phyloP scores from a whole-genome alignment of 1,140 invertebrate species.

The Zaprionus ornatus region DNA sequence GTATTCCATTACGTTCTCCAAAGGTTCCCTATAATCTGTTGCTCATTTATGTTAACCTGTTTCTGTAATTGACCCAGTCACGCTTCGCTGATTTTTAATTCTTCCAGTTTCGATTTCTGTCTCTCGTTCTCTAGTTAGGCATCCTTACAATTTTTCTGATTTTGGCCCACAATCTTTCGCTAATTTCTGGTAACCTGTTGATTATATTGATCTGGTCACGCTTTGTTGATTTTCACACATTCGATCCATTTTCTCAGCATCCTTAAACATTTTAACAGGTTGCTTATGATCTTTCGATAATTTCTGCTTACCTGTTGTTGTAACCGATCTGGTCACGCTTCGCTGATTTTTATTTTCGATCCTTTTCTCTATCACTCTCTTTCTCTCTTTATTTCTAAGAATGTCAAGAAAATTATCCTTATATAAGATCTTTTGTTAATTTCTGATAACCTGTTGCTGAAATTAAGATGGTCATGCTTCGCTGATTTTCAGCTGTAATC shows the following conservation, averaged over 20 bases:
- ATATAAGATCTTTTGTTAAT: not conserved
- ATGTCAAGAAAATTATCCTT: not conserved
- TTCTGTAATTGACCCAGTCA: not conserved
- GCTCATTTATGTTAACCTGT: not conserved
- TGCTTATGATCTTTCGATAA: not conserved
- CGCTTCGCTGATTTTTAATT: not conserved
- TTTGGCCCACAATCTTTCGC: not conserved
- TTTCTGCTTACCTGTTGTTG: conserved; percentile 42
- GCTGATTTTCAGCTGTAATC: not conserved
- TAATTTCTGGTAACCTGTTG: conserved; percentile 41
- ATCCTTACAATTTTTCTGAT: not conserved
- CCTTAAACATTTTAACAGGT: not conserved
- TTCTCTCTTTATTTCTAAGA: not conserved
- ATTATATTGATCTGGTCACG: conserved; percentile 48
- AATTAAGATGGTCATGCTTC: conserved; percentile 11
- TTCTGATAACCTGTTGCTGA: not conserved
- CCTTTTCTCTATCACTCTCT: not conserved
- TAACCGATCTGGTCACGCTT: conserved; percentile 33
- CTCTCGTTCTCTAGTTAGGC: not conserved
- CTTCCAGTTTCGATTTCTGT: not conserved
- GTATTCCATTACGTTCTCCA: too few relatives aligned
- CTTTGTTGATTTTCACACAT: conserved; percentile 40
- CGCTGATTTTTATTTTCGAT: conserved; percentile 33
- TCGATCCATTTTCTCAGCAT: not conserved
- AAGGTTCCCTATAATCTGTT: not conserved